Conservation (phyloP, 2,113 vertebrate genomes). For the Prolemur simus region DNA sequence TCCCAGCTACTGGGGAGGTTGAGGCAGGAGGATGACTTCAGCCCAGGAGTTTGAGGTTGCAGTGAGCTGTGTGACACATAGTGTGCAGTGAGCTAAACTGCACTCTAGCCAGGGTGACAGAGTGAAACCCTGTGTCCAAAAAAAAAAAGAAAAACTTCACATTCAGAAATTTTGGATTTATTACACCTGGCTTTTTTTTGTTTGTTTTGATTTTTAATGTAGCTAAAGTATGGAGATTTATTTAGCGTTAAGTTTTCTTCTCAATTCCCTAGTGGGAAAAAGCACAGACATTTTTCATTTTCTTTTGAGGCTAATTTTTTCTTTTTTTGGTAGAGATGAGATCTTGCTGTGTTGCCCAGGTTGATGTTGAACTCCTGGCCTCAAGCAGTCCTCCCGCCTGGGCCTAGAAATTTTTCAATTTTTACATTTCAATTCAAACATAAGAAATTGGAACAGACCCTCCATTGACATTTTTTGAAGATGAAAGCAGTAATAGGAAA, state of each 20-base stretch:
- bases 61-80: background rate
- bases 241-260: constrained; percentile 56
- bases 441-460: constrained; percentile 58
- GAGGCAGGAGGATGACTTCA: background rate
- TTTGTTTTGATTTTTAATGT: constrained; percentile 65
- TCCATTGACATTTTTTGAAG: constrained; percentile 74
- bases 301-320: too few relatives aligned
- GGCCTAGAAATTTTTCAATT: background rate
- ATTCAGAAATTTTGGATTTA: background rate
- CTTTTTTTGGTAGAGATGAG: too few relatives aligned
- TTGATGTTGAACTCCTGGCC: too few relatives aligned
- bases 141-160: background rate
- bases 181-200: background rate
- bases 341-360: too few relatives aligned
- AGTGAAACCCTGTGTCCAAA: background rate
- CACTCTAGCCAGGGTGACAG: background rate
- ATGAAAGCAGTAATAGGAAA: constrained; percentile 57
- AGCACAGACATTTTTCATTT: constrained; percentile 58
- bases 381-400: too few relatives aligned
- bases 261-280: constrained; percentile 65
- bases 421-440: constrained; percentile 76
- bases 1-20: background rate
- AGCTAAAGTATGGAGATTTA: constrained; percentile 60
- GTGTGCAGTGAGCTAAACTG: too few relatives aligned
- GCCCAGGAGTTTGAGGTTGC: background rate